Evolutionary conservation across 2,888 invertebrate genomes (phyloP).

Genomic region (Chorisops tibialis): DNA sequence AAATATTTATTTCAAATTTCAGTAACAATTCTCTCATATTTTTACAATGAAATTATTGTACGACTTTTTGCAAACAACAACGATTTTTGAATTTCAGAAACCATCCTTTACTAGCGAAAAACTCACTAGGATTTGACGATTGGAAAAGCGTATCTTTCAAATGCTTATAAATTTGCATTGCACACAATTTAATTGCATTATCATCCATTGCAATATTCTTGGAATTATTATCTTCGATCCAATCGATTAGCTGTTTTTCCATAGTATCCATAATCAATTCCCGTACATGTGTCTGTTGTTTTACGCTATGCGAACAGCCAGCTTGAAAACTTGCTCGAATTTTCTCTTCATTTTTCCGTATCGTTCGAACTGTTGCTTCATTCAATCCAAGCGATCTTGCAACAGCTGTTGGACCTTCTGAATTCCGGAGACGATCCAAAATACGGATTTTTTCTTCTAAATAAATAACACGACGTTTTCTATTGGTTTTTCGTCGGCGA

Average conservation of each 20-base stretch:
- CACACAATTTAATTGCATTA: neutral
- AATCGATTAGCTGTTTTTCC: slow-evolving; percentile 36
- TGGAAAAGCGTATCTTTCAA: neutral
- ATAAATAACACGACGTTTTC: neutral
- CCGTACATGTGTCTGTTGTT: slow-evolving; percentile 31
- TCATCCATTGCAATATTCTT: slow-evolving; percentile 33
- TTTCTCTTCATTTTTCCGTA: slow-evolving; percentile 35
- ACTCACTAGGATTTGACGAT: neutral
- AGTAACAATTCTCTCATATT: too few species aligned
- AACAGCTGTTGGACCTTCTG: slow-evolving; percentile 27
- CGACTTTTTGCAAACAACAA: neutral
- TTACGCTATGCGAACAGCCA: slow-evolving; percentile 23
- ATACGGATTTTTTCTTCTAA: slow-evolving; percentile 8
- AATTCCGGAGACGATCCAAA: neutral
- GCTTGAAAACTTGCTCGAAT: slow-evolving; percentile 32
- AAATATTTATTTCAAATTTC: too few species aligned
- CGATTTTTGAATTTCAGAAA: slow-evolving; percentile 6
- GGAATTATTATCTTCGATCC: slow-evolving; percentile 35
- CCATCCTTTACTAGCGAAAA: slow-evolving; percentile 7
- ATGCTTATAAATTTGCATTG: neutral
- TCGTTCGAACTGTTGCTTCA: slow-evolving; percentile 37
- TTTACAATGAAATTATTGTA: too few species aligned
- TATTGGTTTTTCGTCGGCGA: too few species aligned
- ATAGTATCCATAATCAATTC: slow-evolving; percentile 37
- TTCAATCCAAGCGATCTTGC: slow-evolving; percentile 36